These are phyloP conservation scores for Corapipo altera DNA, from an alignment of 2,113 vertebrate genomes.

Conservation along the genomic window DNA sequence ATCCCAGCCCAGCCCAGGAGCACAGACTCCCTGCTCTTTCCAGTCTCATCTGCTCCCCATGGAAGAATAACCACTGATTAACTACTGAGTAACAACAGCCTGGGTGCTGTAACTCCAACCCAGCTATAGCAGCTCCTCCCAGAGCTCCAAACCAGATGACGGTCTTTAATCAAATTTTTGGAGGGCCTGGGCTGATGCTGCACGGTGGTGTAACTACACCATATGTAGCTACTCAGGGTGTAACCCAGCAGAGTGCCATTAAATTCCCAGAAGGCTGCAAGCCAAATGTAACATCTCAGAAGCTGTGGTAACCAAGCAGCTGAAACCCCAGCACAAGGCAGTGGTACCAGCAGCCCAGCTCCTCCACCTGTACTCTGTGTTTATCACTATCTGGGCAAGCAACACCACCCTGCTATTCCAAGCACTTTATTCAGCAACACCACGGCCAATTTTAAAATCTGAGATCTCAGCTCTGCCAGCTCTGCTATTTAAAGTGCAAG, in stretches of 20 bases:
- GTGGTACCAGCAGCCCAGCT: neutral
- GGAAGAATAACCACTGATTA: neutral
- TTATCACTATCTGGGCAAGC: neutral
- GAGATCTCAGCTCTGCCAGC: neutral
- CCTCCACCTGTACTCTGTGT: neutral
- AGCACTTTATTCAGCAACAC: neutral
- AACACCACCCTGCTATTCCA: neutral
- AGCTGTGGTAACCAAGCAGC: neutral
- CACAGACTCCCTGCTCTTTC: neutral
- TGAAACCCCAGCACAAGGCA: rapidly evolving
- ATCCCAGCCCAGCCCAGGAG: neutral
- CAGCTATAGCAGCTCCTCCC: neutral
- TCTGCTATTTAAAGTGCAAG: neutral
- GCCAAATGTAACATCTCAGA: neutral
- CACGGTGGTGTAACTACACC: rapidly evolving
- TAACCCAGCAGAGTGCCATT: rapidly evolving
- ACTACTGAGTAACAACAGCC: neutral
- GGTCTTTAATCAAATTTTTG: neutral
- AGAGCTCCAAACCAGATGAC: neutral
- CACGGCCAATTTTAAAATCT: neutral
- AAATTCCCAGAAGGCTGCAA: neutral
- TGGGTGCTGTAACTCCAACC: neutral
- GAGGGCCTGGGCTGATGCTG: neutral
- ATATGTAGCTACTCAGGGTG: rapidly evolving
- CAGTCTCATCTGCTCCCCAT: neutral